Evolutionary conservation across 2,888 invertebrate species (phyloP), one percentile per base, ranked within the genome.

Genomic region (Molorchus minor): DNA sequence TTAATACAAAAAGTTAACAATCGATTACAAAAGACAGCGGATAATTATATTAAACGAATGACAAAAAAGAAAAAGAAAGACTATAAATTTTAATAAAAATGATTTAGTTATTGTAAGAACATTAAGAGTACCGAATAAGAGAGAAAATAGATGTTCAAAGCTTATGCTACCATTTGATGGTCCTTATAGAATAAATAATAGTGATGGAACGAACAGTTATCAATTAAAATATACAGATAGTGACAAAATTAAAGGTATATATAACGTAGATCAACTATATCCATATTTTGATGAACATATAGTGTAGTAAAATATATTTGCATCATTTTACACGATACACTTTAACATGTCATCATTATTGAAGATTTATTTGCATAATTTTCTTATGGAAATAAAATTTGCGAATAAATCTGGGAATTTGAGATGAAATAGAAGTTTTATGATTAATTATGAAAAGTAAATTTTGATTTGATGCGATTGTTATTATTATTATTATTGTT

Each of bases 71-170:
- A 13, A 17, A 40, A 3, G 12, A 5, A 47, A 40, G 2, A 7
- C 5, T 0, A 46, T 10, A 43, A 40, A 30, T 15, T 54, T 54
- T 12, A 44, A 44, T 1, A 30, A 44, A 54, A 44, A 44, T 4
- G 54, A 54, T 29, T 29, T 56, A 30, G 56, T 56, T 2, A 41
- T 47, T 13, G 16, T 56, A 17, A 47, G 33, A 30, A n/a, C 21
- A 25, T 17, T 47, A 3, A 46, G 56, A 40, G 33, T 47, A 2
- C 17, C 49, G 13, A 49, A 41, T 40, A 12, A 12, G 10, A 30
- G 12, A 29, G n/a, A 16, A 8, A 12, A 33, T 2, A 41, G 41
- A 13, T 49, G 47, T 49, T 41, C 49, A 10, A 56, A 56, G 35
- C 25, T 56, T 10, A 8, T 21, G 16, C 35, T 43, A 41, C 49